Evolutionary conservation across 2,113 vertebrate species (phyloP), one percentile per base, ranked within the genome.

Genomic region (Phaetusa simplex): DNA sequence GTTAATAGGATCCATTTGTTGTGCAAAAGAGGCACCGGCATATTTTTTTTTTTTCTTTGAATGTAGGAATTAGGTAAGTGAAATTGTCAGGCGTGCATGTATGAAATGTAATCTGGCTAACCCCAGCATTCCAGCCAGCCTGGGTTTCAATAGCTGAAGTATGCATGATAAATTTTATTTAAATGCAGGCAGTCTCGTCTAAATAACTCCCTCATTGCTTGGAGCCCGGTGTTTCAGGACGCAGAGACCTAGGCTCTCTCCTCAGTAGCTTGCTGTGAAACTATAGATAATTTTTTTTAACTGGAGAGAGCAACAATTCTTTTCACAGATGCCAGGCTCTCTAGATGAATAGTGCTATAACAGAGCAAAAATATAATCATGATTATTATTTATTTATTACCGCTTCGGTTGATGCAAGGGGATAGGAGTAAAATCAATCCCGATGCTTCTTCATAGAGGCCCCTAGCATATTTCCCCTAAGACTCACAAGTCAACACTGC

Each of bases 1-100:
- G 43, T 85, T 93, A 95, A 95, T 95, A 47, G 53, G 76, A 95
- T 95, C 90, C 95, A 91, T 93, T 96, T 85, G 90, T 36, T 69
- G 70, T 19, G 65, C 2, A 6, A 65, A 88, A 67, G 70, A 94
- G 70, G 83, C 79, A 69, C 38, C 2, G 3, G 58, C 38, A 16
- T 73, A 19, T 73, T 59, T 92, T 66, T 49, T 32, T 42, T 49
- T 32, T 42, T 30, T 34, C 47, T 88, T 43, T 64, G 53, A 82
- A 64, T 78, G 59, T 32, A 85, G 45, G 90, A 87, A 93, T 93
- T 85, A 73, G 65, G 90, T 55, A 85, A 96, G 59, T 88, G 90
- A 77, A 95, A 43, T 64, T 85, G 93, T 96, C 90, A 88, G 90
- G 74, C 59, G 4, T 84, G 89, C 67, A 55, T 69, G 74, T 88